Percentiles rank a stretch among this genome's conserved stretches.
phyloP scores from a whole-genome alignment of 2,113 vertebrate genomes.

The Calyptomena viridis region DNA sequence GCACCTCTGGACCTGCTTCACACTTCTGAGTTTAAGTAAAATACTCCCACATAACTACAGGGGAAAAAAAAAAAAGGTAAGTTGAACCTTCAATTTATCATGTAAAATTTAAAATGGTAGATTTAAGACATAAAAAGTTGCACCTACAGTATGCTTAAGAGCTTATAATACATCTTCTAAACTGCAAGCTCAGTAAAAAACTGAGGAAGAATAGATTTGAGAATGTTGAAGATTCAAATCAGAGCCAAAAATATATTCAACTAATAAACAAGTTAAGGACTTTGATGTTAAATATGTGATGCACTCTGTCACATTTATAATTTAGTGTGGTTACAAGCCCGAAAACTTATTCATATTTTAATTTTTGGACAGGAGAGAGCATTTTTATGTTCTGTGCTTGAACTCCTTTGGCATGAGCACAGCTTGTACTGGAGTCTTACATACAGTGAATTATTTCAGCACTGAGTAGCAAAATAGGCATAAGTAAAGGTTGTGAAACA shows the following conservation, averaged over 20 bases:
- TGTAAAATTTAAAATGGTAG: neutral
- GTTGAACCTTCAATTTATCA: neutral
- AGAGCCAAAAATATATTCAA: constrained; percentile 3
- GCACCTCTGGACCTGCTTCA: constrained; percentile 34
- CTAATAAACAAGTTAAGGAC: neutral
- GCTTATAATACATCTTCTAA: neutral
- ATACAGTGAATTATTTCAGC: neutral
- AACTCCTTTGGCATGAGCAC: neutral
- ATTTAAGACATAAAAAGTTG: neutral
- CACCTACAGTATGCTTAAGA: neutral
- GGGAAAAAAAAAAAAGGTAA: neutral
- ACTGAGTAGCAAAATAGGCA: neutral
- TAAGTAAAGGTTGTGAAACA: constrained; percentile 1
- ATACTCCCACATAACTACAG: neutral
- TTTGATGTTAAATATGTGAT: constrained; percentile 18
- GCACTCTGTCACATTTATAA: constrained; percentile 28
- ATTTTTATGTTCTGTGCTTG: constrained; percentile 25
- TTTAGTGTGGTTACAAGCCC: neutral
- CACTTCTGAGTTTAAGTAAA: neutral
- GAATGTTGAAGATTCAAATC: neutral
- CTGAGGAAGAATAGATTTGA: neutral
- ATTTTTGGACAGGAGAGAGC: constrained; percentile 19
- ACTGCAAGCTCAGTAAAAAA: neutral
- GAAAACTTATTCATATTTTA: constrained; percentile 19
- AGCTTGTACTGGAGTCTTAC: neutral